Evolutionary conservation across 2,888 invertebrate genomes (phyloP), one percentile per base, ranked within the genome.

Genomic region (Terebella lapidaria): DNA sequence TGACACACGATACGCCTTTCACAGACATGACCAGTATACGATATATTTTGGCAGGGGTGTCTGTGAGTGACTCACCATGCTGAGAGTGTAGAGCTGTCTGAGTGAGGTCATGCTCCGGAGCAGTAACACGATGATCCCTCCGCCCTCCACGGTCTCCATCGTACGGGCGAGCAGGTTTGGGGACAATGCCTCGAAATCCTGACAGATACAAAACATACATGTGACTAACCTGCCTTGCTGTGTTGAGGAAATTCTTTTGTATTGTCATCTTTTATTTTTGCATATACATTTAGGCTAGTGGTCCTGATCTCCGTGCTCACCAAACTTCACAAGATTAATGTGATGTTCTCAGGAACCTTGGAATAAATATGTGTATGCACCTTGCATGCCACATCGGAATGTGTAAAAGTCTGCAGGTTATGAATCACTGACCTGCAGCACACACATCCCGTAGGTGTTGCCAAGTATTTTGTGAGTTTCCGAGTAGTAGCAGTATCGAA

Each of bases 391-490:
- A n/a, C n/a, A n/a, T n/a, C n/a, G n/a, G n/a, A n/a, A n/a, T n/a
- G n/a, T n/a, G n/a, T n/a, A n/a, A n/a, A n/a, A n/a, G n/a, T n/a
- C n/a, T n/a, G n/a, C n/a, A n/a, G n/a, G n/a, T n/a, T n/a, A n/a
- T n/a, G n/a, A n/a, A n/a, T 53, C 3, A 42, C 22, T 10, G 52
- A 89, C 95, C 88, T 91, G 81, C 63, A 97, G 83, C 45, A 97
- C 89, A 83, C 95, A 94, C 83, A 93, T 91, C 57, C 93, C 94
- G 82, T 90, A 99, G 0, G 99, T 99, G 74, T 94, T 94, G 59
- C 99, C 99, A 0, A 99, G 86, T 80, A 99, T 94, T 70, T 94
- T 92, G 79, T 97, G 95, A 0, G 96, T 96, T 80, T 99, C 99
- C 0, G 90, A 88, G 80, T 99, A 99, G 81, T 96, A 99, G 74